Evolutionary conservation across 1,140 invertebrate genomes (phyloP).

Genomic region (Akabosia matsudoensis): DNA sequence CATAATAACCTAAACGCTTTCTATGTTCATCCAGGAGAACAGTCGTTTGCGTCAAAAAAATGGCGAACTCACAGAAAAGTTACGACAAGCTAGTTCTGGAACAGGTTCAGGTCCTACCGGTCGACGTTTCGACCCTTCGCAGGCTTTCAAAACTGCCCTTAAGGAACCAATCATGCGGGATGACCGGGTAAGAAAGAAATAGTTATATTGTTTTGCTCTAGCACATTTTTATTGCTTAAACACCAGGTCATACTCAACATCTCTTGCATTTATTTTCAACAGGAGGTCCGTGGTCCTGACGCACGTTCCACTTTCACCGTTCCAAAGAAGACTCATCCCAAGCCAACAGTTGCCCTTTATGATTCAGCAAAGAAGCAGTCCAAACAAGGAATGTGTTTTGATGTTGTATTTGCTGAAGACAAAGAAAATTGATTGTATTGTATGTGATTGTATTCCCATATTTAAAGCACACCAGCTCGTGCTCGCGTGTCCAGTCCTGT

Average conservation of each 20-base stretch:
- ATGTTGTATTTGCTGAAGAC: background rate
- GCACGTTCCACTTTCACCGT: slow-evolving; percentile 3
- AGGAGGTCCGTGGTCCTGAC: background rate
- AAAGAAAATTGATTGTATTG: slow-evolving; percentile 15
- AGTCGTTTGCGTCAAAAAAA: background rate
- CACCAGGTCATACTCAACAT: background rate
- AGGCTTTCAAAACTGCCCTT: background rate
- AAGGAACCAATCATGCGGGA: background rate
- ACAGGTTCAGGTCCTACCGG: too few relatives aligned
- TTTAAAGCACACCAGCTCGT: too few relatives aligned
- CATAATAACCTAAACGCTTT: background rate
- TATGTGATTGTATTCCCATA: too few relatives aligned
- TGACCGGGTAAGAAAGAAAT: background rate
- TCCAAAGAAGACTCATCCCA: background rate
- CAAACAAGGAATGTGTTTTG: background rate
- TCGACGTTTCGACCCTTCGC: background rate
- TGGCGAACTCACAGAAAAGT: background rate
- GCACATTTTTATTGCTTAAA: background rate
- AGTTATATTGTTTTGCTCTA: background rate
- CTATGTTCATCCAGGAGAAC: background rate
- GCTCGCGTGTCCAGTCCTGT: too few relatives aligned
- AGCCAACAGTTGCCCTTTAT: background rate
- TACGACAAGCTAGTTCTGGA: background rate
- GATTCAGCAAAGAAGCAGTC: background rate
- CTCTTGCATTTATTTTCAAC: background rate